Conservation (phyloP, 2,888 invertebrate species). For the Caenorhabditis uteleia region DNA sequence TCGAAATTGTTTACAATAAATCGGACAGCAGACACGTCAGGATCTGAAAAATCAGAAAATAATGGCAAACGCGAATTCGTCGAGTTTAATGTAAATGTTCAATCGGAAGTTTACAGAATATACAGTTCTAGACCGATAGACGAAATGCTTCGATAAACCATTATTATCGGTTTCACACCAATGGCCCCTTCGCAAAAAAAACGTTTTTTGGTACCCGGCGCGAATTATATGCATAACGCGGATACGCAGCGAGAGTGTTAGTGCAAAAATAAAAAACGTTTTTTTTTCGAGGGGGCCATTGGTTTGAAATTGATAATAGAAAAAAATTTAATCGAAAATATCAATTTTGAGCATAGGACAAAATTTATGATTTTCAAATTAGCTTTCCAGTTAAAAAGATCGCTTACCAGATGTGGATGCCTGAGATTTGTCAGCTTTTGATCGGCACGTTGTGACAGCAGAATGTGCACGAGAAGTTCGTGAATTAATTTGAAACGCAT, state of each 20-base stretch:
- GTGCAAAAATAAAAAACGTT: too few species aligned
- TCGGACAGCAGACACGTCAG: conserved; percentile 16
- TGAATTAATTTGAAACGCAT: conserved; percentile 25
- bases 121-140: too few species aligned
- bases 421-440: background rate
- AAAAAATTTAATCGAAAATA: background rate
- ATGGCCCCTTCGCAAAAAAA: too few species aligned
- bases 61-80: too few species aligned
- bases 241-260: too few species aligned
- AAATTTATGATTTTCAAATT: background rate
- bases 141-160: too few species aligned
- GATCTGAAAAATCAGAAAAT: background rate
- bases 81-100: too few species aligned
- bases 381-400: background rate
- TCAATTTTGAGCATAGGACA: background rate
- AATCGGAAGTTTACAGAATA: too few species aligned
- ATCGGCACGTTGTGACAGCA: background rate
- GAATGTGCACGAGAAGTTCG: conserved; percentile 21
- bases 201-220: too few species aligned
- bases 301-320: background rate
- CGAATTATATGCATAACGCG: too few species aligned
- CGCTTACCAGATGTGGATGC: conserved; percentile 2
- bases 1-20: conserved; percentile 32
- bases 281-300: too few species aligned
- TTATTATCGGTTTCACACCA: too few species aligned